Evolutionary conservation across 2,797 vertebrate genomes (phyloP).

Genomic region (Limosa lapponica): DNA sequence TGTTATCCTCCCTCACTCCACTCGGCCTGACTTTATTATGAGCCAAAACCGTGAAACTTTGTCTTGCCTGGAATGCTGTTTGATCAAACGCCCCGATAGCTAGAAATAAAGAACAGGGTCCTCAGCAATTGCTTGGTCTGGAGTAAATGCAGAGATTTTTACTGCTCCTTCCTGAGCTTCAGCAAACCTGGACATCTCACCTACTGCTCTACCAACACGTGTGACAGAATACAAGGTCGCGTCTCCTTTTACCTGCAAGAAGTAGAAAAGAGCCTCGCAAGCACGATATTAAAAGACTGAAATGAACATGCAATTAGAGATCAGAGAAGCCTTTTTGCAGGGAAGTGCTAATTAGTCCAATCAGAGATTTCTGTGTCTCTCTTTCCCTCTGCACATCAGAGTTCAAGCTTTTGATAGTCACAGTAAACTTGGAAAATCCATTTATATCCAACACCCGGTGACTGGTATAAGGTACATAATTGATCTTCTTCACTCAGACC

Average conservation of each 20-base stretch:
- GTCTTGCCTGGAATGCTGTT: not conserved
- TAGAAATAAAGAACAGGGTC: not conserved
- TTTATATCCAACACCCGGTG: not conserved
- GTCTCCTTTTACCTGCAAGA: not conserved
- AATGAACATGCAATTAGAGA: slow-evolving; percentile 51
- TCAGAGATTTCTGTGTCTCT: not conserved
- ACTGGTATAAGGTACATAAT: not conserved
- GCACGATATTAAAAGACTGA: not conserved
- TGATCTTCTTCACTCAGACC: not conserved
- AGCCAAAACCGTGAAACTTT: not conserved
- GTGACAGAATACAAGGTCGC: rapidly evolving
- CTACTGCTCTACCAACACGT: not conserved
- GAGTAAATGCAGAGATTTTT: not conserved
- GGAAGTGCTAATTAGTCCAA: slow-evolving; percentile 56
- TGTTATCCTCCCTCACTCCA: not conserved
- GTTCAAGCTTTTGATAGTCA: slow-evolving; percentile 30
- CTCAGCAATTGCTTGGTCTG: not conserved
- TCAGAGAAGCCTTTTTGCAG: slow-evolving; percentile 39
- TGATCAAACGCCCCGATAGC: rapidly evolving
- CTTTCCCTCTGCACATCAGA: not conserved
- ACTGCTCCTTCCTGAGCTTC: not conserved
- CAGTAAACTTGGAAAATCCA: not conserved
- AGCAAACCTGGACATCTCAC: not conserved
- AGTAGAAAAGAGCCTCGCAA: not conserved
- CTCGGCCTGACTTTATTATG: not conserved